Evolutionary conservation across 2,113 vertebrate genomes (phyloP).

Genomic region (Dermatemys mawii): DNA sequence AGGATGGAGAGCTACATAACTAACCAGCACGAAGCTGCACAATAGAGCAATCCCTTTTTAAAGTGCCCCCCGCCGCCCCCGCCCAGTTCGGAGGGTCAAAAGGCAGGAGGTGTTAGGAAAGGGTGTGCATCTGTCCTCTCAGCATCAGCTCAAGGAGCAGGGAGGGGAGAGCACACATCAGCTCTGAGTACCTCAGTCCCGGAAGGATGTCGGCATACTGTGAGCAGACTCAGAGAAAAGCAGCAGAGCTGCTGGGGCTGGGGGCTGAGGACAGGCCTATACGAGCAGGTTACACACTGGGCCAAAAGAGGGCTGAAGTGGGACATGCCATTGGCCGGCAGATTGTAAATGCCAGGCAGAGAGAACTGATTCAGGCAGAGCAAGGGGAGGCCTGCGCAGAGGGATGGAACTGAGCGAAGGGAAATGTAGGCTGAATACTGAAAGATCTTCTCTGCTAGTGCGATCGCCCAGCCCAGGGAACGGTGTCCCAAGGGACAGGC

Average conservation of each 20-base stretch:
- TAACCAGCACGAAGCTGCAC: background rate
- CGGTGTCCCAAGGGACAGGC: background rate
- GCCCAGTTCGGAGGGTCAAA: background rate
- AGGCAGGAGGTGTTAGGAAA: background rate
- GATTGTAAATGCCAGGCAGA: background rate
- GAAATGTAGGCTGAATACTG: fast-evolving
- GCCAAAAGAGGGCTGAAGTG: background rate
- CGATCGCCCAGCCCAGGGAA: background rate
- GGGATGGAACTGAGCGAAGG: fast-evolving
- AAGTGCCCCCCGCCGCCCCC: background rate
- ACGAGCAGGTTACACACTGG: background rate
- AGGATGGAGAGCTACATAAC: background rate
- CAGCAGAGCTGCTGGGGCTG: background rate
- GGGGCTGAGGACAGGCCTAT: background rate
- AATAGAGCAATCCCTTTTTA: background rate
- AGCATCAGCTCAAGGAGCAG: background rate
- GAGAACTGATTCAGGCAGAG: background rate
- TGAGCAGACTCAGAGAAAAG: background rate
- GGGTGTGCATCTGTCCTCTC: background rate
- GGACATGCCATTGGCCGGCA: background rate
- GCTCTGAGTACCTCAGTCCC: background rate
- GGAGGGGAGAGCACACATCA: background rate
- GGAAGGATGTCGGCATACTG: background rate
- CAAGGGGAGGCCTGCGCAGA: background rate
- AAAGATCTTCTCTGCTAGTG: background rate